Evolutionary conservation across 2,113 vertebrate genomes (phyloP).

Genomic region (Brachirus orientalis): DNA sequence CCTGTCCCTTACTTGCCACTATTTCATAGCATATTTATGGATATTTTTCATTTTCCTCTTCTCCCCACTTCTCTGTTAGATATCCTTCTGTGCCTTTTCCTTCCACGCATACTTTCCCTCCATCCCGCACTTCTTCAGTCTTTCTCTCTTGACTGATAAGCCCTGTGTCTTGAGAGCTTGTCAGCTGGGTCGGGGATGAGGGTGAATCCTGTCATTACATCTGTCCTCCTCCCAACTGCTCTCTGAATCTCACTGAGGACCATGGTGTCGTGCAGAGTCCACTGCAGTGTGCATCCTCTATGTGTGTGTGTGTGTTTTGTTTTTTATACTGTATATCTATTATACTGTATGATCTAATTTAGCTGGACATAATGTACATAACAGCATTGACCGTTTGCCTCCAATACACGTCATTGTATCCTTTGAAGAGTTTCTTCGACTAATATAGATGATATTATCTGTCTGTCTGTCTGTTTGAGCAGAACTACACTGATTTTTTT

Average conservation of each 20-base stretch:
- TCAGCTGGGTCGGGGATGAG: slow-evolving; percentile 56
- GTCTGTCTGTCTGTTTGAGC: slow-evolving; percentile 3
- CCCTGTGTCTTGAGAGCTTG: slow-evolving; percentile 55
- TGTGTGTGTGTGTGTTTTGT: no score
- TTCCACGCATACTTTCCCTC: slow-evolving; percentile 17
- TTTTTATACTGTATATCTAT: no score
- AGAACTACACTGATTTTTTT: no score
- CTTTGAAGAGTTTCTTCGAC: no score
- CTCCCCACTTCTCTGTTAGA: slow-evolving; percentile 3
- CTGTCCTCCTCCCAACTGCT: slow-evolving; percentile 58
- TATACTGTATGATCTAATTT: slow-evolving; percentile 14
- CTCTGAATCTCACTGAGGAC: slow-evolving; percentile 46
- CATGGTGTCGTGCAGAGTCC: slow-evolving; percentile 25
- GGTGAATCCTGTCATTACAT: slow-evolving; percentile 58
- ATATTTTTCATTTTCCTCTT: slow-evolving; percentile 16
- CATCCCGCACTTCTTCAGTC: background rate
- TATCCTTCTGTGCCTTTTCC: background rate
- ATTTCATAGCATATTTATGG: slow-evolving; percentile 1
- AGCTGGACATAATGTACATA: background rate
- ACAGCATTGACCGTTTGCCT: slow-evolving; percentile 6
- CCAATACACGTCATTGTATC: background rate
- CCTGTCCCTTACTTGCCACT: slow-evolving; percentile 9
- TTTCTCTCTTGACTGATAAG: slow-evolving; percentile 38
- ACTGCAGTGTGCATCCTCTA: slow-evolving; percentile 18
- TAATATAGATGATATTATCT: no score